A percentile compares a stretch with the other conserved stretches of the same genome.
phyloP scores from a whole-genome alignment of 2,888 invertebrate genomes.

The Phyllotreta cruciferae region DNA sequence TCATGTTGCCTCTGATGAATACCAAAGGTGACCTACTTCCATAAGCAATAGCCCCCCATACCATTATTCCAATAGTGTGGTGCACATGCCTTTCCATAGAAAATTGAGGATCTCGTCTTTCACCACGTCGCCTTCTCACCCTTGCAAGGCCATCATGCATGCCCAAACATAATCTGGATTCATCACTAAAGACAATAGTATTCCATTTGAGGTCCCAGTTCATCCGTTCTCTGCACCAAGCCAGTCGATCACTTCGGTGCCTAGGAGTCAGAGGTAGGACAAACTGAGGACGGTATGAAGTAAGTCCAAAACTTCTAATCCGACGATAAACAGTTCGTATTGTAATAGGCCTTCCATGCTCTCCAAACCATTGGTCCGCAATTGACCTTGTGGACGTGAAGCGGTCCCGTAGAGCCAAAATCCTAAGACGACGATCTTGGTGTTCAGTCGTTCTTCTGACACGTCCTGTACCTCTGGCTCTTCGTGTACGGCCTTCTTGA shows the following conservation, averaged over 20 bases:
- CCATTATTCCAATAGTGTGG: neutral
- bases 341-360: neutral
- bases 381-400: neutral
- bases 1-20: neutral
- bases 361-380: neutral
- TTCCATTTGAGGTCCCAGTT: conserved; percentile 6
- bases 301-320: conserved; percentile 7
- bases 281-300: neutral
- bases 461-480: conserved; percentile 14
- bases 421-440: conserved; percentile 6
- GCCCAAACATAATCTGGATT: conserved; percentile 19
- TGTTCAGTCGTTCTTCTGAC: neutral
- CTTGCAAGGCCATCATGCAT: neutral
- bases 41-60: neutral
- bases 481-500: neutral
- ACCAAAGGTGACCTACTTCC: neutral
- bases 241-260: conserved; percentile 5
- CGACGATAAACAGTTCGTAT: neutral
- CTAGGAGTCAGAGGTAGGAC: neutral
- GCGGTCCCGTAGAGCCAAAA: neutral
- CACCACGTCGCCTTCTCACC: conserved; percentile 6
- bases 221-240: conserved; percentile 1
- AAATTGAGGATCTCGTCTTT: neutral
- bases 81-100: neutral
- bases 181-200: conserved; percentile 11